Base-by-base conservation (phyloP, 1,140 invertebrate genomes). In the Agrilus planipennis region DNA sequence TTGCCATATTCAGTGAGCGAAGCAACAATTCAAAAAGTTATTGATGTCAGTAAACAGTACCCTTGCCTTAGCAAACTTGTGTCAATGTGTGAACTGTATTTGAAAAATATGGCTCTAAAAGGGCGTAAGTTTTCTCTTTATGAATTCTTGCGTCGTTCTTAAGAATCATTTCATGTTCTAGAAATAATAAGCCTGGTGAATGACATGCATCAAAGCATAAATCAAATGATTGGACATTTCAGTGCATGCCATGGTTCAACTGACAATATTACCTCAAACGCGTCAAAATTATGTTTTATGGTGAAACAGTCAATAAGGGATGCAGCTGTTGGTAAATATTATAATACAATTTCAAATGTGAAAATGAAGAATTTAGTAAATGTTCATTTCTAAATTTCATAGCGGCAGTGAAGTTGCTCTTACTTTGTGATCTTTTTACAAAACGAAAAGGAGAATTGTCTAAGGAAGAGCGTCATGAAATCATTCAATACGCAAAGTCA, bases 401-500 rank as follows among this genome's bases (percentile, higher is more conserved):
- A 36, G 34, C 23, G 9, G 34, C 19, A n/a, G 34, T 12, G n/a
- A 36, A 36, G 28, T 18, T 39, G 7, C 23, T 39, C 7, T 20
- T 75, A 34, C 61, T 77, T 12, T 76, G 73, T 58, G 73, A 77
- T 53, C 59, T 76, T 27, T 76, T 75, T 52, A 65, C 70, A 12
- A 72, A 68, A 46, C 64, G 71, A 39, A 75, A 73, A 55, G 55
- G 54, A 0, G 65, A 69, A 42, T 55, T 77, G 35, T 65, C 71
- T 3, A 58, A 68, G 29, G 67, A 70, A 40, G 74, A 79, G 53
- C 65, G 73, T 44, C 69, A 77, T 52, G 74, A 77, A 54, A 77
- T 79, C 14, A 75, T 79, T 39, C 69, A 72, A 46, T 77, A 77
- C 59, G 69, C 75, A 2, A 75, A 75, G 46, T 72, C 74, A 20